Percentiles rank a stretch among this genome's conserved stretches.
phyloP scores from a whole-genome alignment of 1,140 invertebrate genomes.

The Drosophila malerkotliana region DNA sequence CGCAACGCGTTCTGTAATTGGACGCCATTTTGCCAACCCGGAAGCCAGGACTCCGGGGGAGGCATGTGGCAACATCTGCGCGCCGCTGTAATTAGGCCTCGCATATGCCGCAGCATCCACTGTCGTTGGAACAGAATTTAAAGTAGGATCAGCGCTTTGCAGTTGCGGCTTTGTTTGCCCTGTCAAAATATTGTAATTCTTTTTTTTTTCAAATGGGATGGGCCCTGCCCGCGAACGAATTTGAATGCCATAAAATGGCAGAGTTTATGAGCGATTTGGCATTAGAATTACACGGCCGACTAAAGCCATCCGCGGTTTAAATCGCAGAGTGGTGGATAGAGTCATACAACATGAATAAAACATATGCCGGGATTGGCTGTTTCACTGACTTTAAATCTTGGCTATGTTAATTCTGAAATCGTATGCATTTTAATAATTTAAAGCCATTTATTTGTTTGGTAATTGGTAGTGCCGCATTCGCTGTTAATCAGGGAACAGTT shows the following conservation, averaged over 20 bases:
- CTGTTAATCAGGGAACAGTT: constrained; percentile 11
- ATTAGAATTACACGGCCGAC: constrained; percentile 68
- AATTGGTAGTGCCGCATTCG: background rate
- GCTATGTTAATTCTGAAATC: background rate
- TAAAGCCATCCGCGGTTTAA: constrained; percentile 41
- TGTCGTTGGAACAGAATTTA: constrained; percentile 56
- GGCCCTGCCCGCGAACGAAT: constrained; percentile 52
- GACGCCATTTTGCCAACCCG: constrained; percentile 60
- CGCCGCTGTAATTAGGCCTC: constrained; percentile 69
- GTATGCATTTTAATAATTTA: background rate
- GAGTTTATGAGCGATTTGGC: constrained; percentile 58
- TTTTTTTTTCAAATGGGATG: constrained; percentile 20
- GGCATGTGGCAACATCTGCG: constrained; percentile 65
- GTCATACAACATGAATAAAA: constrained; percentile 37
- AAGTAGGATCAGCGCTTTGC: constrained; percentile 71
- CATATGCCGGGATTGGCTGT: constrained; percentile 27
- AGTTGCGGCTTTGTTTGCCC: constrained; percentile 68
- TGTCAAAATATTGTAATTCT: constrained; percentile 80
- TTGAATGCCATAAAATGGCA: constrained; percentile 65
- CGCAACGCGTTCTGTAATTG: constrained; percentile 73
- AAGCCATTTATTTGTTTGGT: background rate
- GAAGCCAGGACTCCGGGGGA: constrained; percentile 12
- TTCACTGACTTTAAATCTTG: constrained; percentile 21
- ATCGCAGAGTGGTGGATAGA: constrained; percentile 12
- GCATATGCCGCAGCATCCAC: constrained; percentile 69